Conservation (phyloP, 2,113 vertebrate genomes). For the Hippocampus barbouri region DNA sequence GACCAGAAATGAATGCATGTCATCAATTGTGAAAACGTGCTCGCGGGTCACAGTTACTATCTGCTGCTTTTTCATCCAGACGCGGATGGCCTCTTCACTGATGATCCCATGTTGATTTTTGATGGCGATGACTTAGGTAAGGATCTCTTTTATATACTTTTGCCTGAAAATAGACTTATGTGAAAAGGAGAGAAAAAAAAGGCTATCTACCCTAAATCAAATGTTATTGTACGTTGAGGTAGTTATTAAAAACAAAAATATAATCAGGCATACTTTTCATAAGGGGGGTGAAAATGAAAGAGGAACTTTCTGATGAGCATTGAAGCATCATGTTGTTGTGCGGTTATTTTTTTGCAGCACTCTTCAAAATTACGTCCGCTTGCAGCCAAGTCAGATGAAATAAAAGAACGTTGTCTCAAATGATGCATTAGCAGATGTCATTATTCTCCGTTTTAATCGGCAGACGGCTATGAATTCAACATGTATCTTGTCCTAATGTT, state of each 20-base stretch:
- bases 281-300: neutral
- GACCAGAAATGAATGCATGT: neutral
- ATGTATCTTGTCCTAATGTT: neutral
- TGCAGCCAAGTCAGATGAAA: no score
- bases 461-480: no score
- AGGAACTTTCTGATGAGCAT: neutral
- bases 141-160: neutral
- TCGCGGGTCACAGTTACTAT: neutral
- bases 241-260: neutral
- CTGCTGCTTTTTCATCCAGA: conserved; percentile 6
- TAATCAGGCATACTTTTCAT: neutral
- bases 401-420: neutral
- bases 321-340: neutral
- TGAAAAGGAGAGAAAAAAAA: no score
- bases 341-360: no score
- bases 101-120: neutral
- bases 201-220: neutral
- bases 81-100: conserved; percentile 22
- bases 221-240: neutral
- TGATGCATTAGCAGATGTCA: neutral
- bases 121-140: conserved; percentile 25
- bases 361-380: no score
- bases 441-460: no score
- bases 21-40: neutral
- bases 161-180: no score